Evolutionary conservation across 2,888 invertebrate genomes (phyloP), one percentile per base, ranked within the genome.

Genomic region (Trissoscelio sp.): DNA sequence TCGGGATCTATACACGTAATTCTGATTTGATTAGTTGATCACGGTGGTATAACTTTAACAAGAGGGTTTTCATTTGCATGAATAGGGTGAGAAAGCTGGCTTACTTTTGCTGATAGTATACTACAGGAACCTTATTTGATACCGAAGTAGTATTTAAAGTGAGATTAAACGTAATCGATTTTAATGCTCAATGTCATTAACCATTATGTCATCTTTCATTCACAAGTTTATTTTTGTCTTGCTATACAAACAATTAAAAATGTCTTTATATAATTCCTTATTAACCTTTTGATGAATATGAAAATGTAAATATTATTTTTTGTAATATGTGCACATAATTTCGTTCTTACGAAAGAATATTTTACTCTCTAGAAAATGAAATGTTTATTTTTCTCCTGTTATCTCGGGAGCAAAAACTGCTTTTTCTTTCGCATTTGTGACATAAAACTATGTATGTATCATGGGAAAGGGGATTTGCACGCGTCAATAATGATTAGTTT

Each of bases 1-100:
- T 84, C 83, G 66, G 85, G 87, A 88, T 87, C 87, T 86, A n/a
- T n/a, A n/a, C n/a, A n/a, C n/a, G 87, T 86, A 87, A 88, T 88
- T 87, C 85, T 87, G 86, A 87, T 89, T 87, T 85, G 84, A 87
- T 88, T 86, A 83, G 85, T 88, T 87, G 66, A 77, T 84, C 73
- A 73, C 82, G 83, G 83, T 74, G 46, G 75, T 66, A 53, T 39
- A 66, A 58, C 57, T 78, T 53, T 44, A 69, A 69, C 77, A 62
- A 67, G 79, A 82, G 83, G 75, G 80, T 82, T 84, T 84, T 83
- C 82, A 88, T 89, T 88, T 87, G 87, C 88, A 88, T 88, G 80
- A 79, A 79, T 75, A 51, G 72, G 73, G 78, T 64, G 58, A 72
- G 60, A 78, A 83, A 79, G 80, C 39, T 79, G 75, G 72, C 58